phyloP scores from a whole-genome alignment of 2,888 invertebrate species.

The Eupithecia exiguata region DNA sequence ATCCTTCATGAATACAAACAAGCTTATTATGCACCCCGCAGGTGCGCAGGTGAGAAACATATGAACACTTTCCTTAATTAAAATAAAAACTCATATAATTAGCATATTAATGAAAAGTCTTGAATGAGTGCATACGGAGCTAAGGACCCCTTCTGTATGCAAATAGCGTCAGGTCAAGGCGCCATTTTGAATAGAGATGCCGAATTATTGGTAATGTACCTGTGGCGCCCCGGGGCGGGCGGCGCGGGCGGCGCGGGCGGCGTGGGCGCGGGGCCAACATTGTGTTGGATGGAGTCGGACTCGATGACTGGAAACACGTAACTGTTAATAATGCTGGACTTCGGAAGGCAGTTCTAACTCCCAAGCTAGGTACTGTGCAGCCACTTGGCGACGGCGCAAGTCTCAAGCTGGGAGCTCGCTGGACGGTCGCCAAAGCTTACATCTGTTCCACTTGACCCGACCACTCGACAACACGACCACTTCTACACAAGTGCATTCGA shows the following conservation, averaged over 20 bases:
- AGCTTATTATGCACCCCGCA: background rate
- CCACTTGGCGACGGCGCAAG: background rate
- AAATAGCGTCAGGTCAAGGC: slow-evolving; percentile 25
- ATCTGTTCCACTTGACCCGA: slow-evolving; percentile 16
- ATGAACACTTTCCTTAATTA: slow-evolving; percentile 14
- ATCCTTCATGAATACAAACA: slow-evolving; percentile 8
- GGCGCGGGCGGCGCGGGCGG: background rate
- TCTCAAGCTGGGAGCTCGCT: background rate
- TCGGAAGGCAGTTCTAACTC: slow-evolving; percentile 1
- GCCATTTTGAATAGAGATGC: slow-evolving; percentile 30
- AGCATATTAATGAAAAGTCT: slow-evolving; percentile 23
- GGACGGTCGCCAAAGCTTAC: slow-evolving; percentile 18
- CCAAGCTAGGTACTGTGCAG: background rate
- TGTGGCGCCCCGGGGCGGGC: background rate
- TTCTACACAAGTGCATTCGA: slow-evolving; percentile 6
- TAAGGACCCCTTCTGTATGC: slow-evolving; percentile 29
- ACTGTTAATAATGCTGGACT: background rate
- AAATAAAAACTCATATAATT: slow-evolving; percentile 12
- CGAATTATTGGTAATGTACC: slow-evolving; percentile 21
- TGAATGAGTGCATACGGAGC: slow-evolving; percentile 23
- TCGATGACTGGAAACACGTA: background rate
- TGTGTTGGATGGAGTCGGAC: background rate
- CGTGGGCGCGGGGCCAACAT: background rate
- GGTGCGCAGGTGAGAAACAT: background rate
- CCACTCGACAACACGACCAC: background rate